Evolutionary conservation across 1,140 invertebrate genomes (phyloP), one percentile per base, ranked within the genome.

Genomic region (Drosophila paulistorum): DNA sequence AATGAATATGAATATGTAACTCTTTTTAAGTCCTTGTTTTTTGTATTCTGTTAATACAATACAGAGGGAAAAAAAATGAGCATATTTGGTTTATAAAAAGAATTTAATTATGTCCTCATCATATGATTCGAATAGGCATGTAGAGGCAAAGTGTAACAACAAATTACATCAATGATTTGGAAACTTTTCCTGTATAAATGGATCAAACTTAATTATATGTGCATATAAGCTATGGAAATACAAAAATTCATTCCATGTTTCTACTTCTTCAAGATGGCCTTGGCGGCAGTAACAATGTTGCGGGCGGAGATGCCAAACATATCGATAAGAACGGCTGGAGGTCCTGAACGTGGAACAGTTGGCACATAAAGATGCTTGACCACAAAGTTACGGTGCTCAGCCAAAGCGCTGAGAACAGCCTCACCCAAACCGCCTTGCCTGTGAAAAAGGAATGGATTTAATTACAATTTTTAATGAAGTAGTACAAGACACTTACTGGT

Each of bases 361-460:
- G 93, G 93, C n/a, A 99, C 98, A 71, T 95, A 97, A 39, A 99
- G 90, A 84, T 96, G 96, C 78, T 96, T 96, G 4, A 99, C 95
- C n/a, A 95, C 92, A 42, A 98, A 95, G 84, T 96, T 94, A 13
- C 93, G 93, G 81, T 96, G 94, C 69, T 94, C 91, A 20, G 96
- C 94, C 57, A 99, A 93, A 11, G 96, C 98, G 13, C 95, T 94
- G 20, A 96, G 90, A 10, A 99, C 98, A 62, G 98, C 98, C 91
- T 99, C 98, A 69, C 99, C 99, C 59, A 99, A 90, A 74, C 99
- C 99, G 87, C 99, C 98, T 90, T 96, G 92, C 74, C 77, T 91
- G 69, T 65, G 77, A 62, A 1, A 42, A 3, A 60, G 23, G 30
- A 59, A 60, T 0, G 1, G n/a, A 20, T 3, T 2, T 30, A 63